Evolutionary conservation across 2,113 vertebrate genomes (phyloP), one percentile per base, ranked within the genome.

Genomic region (Stigmatopora argus): DNA sequence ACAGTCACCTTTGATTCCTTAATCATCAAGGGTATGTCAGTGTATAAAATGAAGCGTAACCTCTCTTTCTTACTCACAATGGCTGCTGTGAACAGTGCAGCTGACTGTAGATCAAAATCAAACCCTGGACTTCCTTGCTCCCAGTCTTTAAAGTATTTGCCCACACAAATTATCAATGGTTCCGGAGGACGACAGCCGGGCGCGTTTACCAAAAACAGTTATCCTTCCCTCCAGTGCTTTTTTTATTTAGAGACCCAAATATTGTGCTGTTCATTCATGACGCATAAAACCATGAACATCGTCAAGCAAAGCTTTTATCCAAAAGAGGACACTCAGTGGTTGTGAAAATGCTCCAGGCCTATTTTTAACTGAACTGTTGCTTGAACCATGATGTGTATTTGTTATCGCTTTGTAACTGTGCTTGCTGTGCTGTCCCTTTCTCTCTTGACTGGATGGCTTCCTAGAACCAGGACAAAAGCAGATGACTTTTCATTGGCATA

Each of bases 401-500:
- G 67, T 65, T 64, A 78, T 75, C 62, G 62, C 59, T 77, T 69
- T 57, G 66, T 71, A 65, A 13, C 66, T 17, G 13, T 53, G 62
- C 5, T 3, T 3, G 31, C 18, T 10, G 31, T 31, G 31, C 19
- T 2, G 65, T 61, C 17, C 34, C 31, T 14, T 45, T 15, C 13
- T 67, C 55, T 62, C 52, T 65, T 71, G 65, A 79, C 70, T 76
- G 67, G 71, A 78, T 80, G 73, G 67, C 65, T 79, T 69, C 74
- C 66, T 44, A 15, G 72, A 82, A 71, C 64, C 2, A 51, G 66
- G 64, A 53, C 71, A 72, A 75, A 83, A 82, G 74, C 71, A 74
- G 62, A 65, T 47, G 34, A 64, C 70, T 79, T 74, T 75, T 84
- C 71, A 85, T 72, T 77, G 74, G 74, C 83, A 85, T 83, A 83